phyloP scores from a whole-genome alignment of 1,140 invertebrate species.

The Drosophila chauvacae region DNA sequence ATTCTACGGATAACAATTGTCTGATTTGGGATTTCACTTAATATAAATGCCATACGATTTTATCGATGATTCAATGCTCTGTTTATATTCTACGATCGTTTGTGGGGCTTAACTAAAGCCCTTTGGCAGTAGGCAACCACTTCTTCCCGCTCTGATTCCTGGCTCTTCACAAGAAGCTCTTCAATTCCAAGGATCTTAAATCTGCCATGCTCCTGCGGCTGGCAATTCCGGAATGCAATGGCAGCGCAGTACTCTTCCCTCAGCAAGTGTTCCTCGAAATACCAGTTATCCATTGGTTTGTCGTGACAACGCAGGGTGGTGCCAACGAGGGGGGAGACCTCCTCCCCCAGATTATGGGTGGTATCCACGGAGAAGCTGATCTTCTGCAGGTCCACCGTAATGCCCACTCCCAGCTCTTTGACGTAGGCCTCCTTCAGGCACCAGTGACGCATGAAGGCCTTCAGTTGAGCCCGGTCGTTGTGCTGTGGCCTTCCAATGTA shows the following conservation, averaged over 20 bases:
- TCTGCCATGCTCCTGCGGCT: conserved; percentile 43
- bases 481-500: conserved; percentile 86
- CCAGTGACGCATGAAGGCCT: conserved; percentile 95
- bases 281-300: conserved; percentile 88
- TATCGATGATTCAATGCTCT: background rate
- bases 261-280: conserved; percentile 95
- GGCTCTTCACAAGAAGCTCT: conserved; percentile 85
- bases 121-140: conserved; percentile 86
- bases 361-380: conserved; percentile 89
- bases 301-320: conserved; percentile 89
- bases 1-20: conserved; percentile 32
- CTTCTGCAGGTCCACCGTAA: conserved; percentile 90
- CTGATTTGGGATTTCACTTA: conserved; percentile 6
- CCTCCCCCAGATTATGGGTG: conserved; percentile 84
- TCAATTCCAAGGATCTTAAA: conserved; percentile 86
- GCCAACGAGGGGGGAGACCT: conserved; percentile 86
- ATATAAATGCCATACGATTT: background rate
- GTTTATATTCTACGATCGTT: conserved; percentile 16
- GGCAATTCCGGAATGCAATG: conserved; percentile 87
- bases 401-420: conserved; percentile 94
- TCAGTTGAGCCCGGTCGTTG: conserved; percentile 87
- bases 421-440: conserved; percentile 98
- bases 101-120: conserved; percentile 66
- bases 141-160: conserved; percentile 77
- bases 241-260: conserved; percentile 92